phyloP scores from a whole-genome alignment of 2,888 invertebrate genomes.

The Plusia festucae region DNA sequence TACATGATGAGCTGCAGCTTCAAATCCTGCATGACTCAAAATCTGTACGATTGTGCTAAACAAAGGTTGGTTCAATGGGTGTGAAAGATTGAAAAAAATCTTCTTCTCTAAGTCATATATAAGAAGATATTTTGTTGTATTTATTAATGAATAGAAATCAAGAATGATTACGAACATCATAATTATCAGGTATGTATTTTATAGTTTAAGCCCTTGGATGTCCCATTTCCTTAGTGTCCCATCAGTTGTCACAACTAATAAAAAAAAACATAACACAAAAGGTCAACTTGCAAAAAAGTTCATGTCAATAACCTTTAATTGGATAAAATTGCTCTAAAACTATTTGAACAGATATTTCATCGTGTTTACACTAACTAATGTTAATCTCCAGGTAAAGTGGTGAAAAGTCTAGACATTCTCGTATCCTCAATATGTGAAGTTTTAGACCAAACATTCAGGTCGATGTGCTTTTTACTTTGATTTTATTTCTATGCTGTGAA shows the following conservation, averaged over 20 bases:
- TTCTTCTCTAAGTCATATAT: no score
- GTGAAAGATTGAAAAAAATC: no score
- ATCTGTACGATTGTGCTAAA: not conserved
- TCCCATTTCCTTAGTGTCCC: no score
- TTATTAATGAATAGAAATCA: no score
- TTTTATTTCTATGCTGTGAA: conserved; percentile 13
- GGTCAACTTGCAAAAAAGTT: no score
- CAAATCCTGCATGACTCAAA: not conserved
- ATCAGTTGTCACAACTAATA: no score
- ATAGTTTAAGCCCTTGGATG: no score
- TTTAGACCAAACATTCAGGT: conserved; percentile 28
- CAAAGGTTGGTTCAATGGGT: not conserved
- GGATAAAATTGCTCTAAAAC: not conserved
- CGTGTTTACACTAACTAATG: conserved; percentile 17
- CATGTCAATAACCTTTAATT: not conserved
- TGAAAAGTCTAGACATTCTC: conserved; percentile 33
- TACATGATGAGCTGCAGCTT: not conserved
- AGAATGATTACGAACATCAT: no score
- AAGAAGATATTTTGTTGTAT: no score
- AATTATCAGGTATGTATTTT: no score
- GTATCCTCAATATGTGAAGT: conserved; percentile 29
- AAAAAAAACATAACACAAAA: no score
- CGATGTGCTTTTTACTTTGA: conserved; percentile 23
- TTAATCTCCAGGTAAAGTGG: conserved; percentile 15
- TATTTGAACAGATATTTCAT: conserved; percentile 10